These are phyloP conservation scores for Riparia riparia DNA, from an alignment of 2,113 vertebrate species.

Conservation along the genomic window DNA sequence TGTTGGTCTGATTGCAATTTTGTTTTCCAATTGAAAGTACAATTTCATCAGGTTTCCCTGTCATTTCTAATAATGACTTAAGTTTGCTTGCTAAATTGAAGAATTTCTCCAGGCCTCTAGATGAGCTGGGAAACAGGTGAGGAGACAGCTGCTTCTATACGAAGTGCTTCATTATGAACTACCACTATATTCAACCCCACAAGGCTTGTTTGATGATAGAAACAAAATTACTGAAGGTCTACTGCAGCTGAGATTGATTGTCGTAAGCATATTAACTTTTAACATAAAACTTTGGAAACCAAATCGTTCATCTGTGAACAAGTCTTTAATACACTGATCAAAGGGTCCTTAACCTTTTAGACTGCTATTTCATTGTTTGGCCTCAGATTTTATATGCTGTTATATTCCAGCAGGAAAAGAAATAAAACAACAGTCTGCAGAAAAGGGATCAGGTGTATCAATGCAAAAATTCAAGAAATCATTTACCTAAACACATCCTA, in stretches of 20 bases:
- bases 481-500: background rate
- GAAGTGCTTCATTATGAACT: constrained; percentile 58
- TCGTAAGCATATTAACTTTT: constrained; percentile 53
- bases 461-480: background rate
- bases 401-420: background rate
- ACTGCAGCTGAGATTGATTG: constrained; percentile 44
- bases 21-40: constrained; percentile 99
- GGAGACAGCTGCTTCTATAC: constrained; percentile 70
- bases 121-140: constrained; percentile 81
- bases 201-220: constrained; percentile 57
- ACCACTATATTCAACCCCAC: constrained; percentile 26
- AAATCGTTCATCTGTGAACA: background rate
- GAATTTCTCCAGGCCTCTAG: constrained; percentile 80
- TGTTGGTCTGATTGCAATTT: constrained; percentile 99
- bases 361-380: background rate
- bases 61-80: constrained; percentile 98
- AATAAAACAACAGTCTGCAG: background rate
- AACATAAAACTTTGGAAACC: constrained; percentile 37
- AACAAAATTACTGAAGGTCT: constrained; percentile 50
- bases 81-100: constrained; percentile 93
- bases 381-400: background rate
- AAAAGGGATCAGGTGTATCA: background rate
- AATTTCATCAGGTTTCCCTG: constrained; percentile 99
- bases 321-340: background rate
- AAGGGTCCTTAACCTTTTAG: background rate